Percentiles rank a stretch among this genome's conserved stretches.
phyloP scores from a whole-genome alignment of 2,113 vertebrate genomes.

The Hassar affinis region DNA sequence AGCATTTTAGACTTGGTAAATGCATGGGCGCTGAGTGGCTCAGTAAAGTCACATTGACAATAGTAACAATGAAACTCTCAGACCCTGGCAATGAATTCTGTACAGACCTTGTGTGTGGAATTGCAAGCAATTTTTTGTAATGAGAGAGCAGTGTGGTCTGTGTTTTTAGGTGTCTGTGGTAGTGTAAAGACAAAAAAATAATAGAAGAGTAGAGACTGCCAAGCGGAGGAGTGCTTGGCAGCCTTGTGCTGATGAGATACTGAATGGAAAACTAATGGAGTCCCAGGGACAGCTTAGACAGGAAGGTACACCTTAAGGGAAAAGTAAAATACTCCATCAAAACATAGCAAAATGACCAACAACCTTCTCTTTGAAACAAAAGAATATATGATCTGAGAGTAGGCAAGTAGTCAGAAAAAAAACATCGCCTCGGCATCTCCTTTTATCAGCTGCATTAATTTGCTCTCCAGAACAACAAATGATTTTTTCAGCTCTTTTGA shows the following conservation, averaged over 20 bases:
- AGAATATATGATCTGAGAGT: slow-evolving; percentile 61
- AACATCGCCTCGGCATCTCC: slow-evolving; percentile 66
- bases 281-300: slow-evolving; percentile 12
- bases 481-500: slow-evolving; percentile 68
- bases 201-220: not conserved
- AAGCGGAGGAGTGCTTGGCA: slow-evolving; percentile 6
- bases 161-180: not conserved
- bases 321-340: slow-evolving; percentile 51
- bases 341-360: slow-evolving; percentile 65
- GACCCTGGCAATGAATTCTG: not conserved
- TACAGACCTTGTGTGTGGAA: not conserved
- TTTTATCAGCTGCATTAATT: slow-evolving; percentile 70
- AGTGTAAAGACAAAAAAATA: not conserved
- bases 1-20: not conserved
- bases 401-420: slow-evolving; percentile 54
- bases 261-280: slow-evolving; percentile 37
- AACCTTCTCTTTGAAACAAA: slow-evolving; percentile 62
- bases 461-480: slow-evolving; percentile 74
- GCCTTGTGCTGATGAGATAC: slow-evolving; percentile 17
- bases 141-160: not conserved
- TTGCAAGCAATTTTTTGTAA: not conserved
- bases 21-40: not conserved
- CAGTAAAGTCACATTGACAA: not conserved
- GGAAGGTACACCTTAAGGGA: slow-evolving; percentile 56
- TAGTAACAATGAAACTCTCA: not conserved